Evolutionary conservation across 2,113 vertebrate species (phyloP), one percentile per base, ranked within the genome.

Genomic region (Passer domesticus): DNA sequence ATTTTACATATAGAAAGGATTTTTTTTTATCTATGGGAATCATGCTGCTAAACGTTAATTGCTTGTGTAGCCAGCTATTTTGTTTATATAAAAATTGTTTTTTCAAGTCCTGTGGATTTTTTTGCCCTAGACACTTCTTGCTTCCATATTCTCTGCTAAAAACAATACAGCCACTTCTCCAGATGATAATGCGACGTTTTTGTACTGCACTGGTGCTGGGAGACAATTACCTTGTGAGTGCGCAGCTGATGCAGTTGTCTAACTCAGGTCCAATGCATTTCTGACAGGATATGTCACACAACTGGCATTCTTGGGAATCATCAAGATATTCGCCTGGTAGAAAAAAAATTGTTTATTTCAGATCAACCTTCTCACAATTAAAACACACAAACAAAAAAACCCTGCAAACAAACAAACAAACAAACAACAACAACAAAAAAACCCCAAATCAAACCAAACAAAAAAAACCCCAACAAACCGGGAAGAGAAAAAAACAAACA

Each of bases 171-270:
- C 6, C 13, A 11, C 12, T 64, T 84, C 64, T 89, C 3, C 56
- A 70, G 21, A 17, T 10, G 16, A 63, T 33, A 9, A 39, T 77
- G 28, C 0, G 7, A 62, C 20, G 13, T 35, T 39, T 75, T 78
- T 63, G 16, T 50, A 13, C 23, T 77, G 64, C 20, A 6, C 7
- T 33, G 9, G 9, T 46, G 23, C 33, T 33, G 14, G 28, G 30
- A 81, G 43, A 59, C 8, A 68, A 96, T 98, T 96, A 99, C 99
- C 98, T 97, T 87, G 97, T 95, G 10, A 5, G 0, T 3, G 95
- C 75, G 81, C 99, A 99, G 95, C 95, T 98, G 78, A 97, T 98
- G 97, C 99, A 99, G 87, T 98, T 97, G 52, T 98, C 95, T 5
- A 16, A 78, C 90, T 97, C 95, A 8, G 99, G 98, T 53, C 99